Evolutionary conservation across 2,797 vertebrate genomes (phyloP), one percentile per base, ranked within the genome.

Genomic region (Mus caroli): DNA sequence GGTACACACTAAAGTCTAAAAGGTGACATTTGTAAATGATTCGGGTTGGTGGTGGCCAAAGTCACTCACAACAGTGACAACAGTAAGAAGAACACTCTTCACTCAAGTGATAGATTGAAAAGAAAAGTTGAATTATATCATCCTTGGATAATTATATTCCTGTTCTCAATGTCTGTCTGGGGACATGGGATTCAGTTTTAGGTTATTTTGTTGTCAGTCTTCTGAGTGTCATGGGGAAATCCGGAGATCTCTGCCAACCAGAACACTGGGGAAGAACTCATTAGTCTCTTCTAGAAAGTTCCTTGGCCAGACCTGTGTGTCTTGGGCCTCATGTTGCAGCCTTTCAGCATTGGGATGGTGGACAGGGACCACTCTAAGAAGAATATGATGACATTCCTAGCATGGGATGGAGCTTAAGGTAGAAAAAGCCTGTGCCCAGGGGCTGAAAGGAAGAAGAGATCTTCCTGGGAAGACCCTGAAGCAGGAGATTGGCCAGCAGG

Each of bases 1-100:
- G 17, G 78, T 11, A 56, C 34, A 50, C 83, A 60, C 24, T 2
- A 43, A 67, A 76, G 24, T 37, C 54, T 58, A 34, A 77, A 64
- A 76, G 69, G 92, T 77, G 80, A 75, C 92, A 79, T 82, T 88
- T 20, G 37, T 60, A 86, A 91, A 71, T 94, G 31, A 56, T 84
- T 77, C 67, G 56, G 69, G 10, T 28, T 91, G 37, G 67, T 82
- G n/a, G 7, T 58, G 83, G 3, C 75, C 84, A 50, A 94, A 31
- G 69, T 79, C 77, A 95, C 87, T 86, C 52, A 37, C 54, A 60
- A 24, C 10, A 67, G 20, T 78, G 80, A 54, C 34, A 77, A 34
- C 90, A 6, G 34, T 71, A n/a, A 88, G 79, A 88, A 71, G 60
- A 85, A 62, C 43, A 64, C 58, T 87, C 26, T 43, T 92, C 54